Evolutionary conservation across 1,140 invertebrate genomes (phyloP).

Genomic region (Leucophenga varia): DNA sequence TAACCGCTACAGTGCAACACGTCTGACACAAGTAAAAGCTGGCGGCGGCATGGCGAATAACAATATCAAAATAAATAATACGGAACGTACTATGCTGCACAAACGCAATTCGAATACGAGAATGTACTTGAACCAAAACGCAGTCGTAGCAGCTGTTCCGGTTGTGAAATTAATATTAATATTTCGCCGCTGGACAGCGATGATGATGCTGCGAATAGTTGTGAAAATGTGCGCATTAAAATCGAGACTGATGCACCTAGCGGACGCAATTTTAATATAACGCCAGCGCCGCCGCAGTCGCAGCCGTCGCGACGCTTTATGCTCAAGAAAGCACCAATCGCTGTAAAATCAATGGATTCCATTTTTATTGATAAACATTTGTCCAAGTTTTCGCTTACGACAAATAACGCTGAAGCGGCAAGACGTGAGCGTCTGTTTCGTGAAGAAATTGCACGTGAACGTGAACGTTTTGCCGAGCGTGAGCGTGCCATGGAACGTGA

Average conservation of each 20-base stretch:
- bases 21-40: too few relatives aligned
- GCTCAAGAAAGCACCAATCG: too few relatives aligned
- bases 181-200: conserved; percentile 22
- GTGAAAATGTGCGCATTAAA: conserved; percentile 31
- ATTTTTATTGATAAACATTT: conserved; percentile 32
- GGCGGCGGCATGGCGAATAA: too few relatives aligned
- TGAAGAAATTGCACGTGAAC: conserved; percentile 3
- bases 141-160: conserved; percentile 21
- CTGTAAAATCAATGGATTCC: conserved; percentile 13
- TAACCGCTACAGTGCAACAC: too few relatives aligned
- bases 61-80: too few relatives aligned
- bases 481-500: conserved; percentile 14
- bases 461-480: conserved; percentile 7
- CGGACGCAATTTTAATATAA: conserved; percentile 3
- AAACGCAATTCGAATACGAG: too few relatives aligned
- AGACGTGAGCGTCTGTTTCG: conserved; percentile 4
- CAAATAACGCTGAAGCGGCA: not conserved
- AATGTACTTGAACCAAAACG: not conserved
- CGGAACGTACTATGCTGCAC: too few relatives aligned
- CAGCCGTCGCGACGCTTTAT: too few relatives aligned
- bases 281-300: not conserved
- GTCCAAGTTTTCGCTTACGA: conserved; percentile 33
- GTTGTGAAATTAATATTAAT: conserved; percentile 42
- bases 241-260: conserved; percentile 30
- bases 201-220: too few relatives aligned